Percentiles rank a stretch among this genome's conserved stretches.
Evolutionary conservation across 2,113 vertebrate species (phyloP).

Genomic region (Rhineura floridana): DNA sequence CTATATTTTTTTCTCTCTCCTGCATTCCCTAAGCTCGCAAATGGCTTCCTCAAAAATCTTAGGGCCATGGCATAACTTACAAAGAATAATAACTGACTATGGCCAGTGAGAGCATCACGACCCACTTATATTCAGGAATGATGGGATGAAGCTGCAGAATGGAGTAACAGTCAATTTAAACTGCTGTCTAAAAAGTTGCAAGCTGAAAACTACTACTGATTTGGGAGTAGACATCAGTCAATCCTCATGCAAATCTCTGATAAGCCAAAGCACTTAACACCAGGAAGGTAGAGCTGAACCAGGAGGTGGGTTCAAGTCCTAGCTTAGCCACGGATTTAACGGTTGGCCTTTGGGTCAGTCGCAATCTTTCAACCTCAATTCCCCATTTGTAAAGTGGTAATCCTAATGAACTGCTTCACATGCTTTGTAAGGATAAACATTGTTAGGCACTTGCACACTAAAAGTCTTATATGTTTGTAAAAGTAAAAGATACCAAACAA

Average conservation of each 20-base stretch:
- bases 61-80: not conserved
- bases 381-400: no score
- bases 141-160: not conserved
- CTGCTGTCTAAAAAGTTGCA: not conserved
- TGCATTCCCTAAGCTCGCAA: not conserved
- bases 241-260: not conserved
- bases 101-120: not conserved
- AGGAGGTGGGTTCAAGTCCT: not conserved
- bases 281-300: not conserved
- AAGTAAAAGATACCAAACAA: not conserved
- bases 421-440: not conserved
- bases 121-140: no score
- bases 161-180: not conserved
- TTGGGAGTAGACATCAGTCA: not conserved
- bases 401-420: not conserved
- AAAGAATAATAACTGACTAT: not conserved
- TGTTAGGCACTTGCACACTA: not conserved
- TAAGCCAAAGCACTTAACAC: constrained; percentile 27
- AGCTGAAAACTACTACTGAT: not conserved
- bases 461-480: not conserved
- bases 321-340: not conserved
- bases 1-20: not conserved
- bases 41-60: not conserved
- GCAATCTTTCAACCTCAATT: not conserved
- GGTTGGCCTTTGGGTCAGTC: not conserved